Conservation (phyloP, 2,113 vertebrate genomes). For the Toxotes chatareus region DNA sequence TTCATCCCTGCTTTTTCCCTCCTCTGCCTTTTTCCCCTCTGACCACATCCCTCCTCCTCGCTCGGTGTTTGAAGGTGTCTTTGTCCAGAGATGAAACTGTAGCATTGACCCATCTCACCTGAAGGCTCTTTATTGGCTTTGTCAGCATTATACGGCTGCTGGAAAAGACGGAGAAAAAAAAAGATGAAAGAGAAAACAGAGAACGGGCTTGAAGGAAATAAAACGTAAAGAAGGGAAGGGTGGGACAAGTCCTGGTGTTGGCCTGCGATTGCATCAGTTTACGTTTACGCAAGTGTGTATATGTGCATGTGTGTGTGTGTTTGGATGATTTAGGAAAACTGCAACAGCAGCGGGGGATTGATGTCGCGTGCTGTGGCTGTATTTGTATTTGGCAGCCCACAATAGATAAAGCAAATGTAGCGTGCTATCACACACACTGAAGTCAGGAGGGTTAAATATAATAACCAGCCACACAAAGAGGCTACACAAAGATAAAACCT, state of each 20-base stretch:
- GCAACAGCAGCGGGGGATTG: slow-evolving; percentile 61
- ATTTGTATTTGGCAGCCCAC: slow-evolving; percentile 57
- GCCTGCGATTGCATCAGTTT: slow-evolving; percentile 73
- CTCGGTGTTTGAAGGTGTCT: slow-evolving; percentile 60
- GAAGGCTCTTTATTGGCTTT: slow-evolving; percentile 58
- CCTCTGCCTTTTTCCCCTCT: slow-evolving; percentile 22
- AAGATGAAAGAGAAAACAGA: slow-evolving; percentile 44
- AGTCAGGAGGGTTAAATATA: slow-evolving; percentile 63
- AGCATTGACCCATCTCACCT: slow-evolving; percentile 61
- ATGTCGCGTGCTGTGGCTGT: slow-evolving; percentile 40
- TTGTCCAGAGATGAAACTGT: slow-evolving; percentile 55
- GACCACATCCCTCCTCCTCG: slow-evolving; percentile 26
- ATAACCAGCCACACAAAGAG: slow-evolving; percentile 44
- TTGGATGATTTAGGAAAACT: slow-evolving; percentile 48
- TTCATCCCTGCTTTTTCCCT: slow-evolving; percentile 8
- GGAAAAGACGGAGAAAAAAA: slow-evolving; percentile 24
- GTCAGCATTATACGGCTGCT: slow-evolving; percentile 54
- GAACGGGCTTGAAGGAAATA: slow-evolving; percentile 3
- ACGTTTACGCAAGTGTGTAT: slow-evolving; percentile 12
- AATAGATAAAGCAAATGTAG: slow-evolving; percentile 70
- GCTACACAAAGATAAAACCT: slow-evolving; percentile 42
- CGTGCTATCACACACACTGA: slow-evolving; percentile 51
- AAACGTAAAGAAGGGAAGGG: slow-evolving; percentile 43
- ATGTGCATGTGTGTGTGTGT: slow-evolving; percentile 25
- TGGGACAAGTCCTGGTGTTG: slow-evolving; percentile 60